A percentile compares a stretch with the other conserved stretches of the same genome.
Conservation (phyloP, 2,888 invertebrate genomes). For the Scaptomyza reducta region DNA sequence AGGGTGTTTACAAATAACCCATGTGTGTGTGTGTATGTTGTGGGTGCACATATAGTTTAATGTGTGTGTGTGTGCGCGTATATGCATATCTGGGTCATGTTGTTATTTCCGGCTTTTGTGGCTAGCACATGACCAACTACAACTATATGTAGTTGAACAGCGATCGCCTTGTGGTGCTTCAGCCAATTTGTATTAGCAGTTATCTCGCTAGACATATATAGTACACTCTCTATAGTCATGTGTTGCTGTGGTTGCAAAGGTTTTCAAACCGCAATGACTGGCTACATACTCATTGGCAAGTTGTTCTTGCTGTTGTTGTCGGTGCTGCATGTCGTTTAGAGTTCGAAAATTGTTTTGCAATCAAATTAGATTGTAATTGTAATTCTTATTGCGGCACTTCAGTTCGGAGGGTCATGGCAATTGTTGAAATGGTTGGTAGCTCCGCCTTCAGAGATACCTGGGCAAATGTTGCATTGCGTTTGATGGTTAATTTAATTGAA, state of each 20-base stretch:
- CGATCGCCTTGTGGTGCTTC: conserved; percentile 63
- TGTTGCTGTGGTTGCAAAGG: conserved; percentile 17
- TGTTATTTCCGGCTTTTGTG: conserved; percentile 76
- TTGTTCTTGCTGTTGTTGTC: conserved; percentile 1
- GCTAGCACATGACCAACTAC: conserved; percentile 50
- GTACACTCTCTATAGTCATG: neutral
- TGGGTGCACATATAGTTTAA: too few species aligned
- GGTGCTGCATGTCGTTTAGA: conserved; percentile 51
- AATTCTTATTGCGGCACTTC: conserved; percentile 59
- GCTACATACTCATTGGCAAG: conserved; percentile 58
- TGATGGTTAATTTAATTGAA: conserved; percentile 37
- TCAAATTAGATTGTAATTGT: conserved; percentile 73
- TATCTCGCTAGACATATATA: conserved; percentile 4
- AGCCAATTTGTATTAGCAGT: conserved; percentile 68
- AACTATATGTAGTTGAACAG: conserved; percentile 20
- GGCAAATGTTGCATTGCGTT: conserved; percentile 14
- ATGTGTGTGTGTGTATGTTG: conserved; percentile 1
- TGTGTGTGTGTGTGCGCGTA: conserved; percentile 3
- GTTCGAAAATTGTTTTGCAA: conserved; percentile 73
- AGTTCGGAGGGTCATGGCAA: conserved; percentile 30
- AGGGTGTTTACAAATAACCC: conserved; percentile 40
- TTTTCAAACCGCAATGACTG: conserved; percentile 56
- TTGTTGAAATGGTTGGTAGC: conserved; percentile 11
- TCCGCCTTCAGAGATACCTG: conserved; percentile 14
- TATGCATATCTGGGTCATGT: conserved; percentile 69